Percentiles rank a stretch among this genome's conserved stretches.
Conservation (phyloP, 2,888 invertebrate species). For the Nasonia oneida region DNA sequence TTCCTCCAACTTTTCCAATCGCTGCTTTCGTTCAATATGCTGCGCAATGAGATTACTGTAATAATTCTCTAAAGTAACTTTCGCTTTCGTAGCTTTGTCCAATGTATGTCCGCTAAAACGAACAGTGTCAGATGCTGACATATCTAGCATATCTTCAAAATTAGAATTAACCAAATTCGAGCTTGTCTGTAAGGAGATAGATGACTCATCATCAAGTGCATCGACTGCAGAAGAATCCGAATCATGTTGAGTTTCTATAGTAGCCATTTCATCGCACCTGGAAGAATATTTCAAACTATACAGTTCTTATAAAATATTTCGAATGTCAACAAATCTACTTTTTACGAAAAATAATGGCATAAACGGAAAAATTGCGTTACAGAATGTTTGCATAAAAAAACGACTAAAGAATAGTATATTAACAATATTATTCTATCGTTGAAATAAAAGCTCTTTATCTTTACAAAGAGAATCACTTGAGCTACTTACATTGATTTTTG, state of each 20-base stretch:
- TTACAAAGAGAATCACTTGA: too few species aligned
- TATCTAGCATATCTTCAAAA: conserved; percentile 81
- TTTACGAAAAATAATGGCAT: too few species aligned
- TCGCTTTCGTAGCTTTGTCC: conserved; percentile 99
- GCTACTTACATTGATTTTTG: conserved; percentile 5
- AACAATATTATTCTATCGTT: too few species aligned
- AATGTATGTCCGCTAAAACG: conserved; percentile 98
- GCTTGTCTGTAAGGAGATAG: conserved; percentile 48
- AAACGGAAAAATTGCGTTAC: too few species aligned
- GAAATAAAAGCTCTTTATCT: too few species aligned
- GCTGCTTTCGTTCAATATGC: conserved; percentile 97
- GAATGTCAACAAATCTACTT: too few species aligned
- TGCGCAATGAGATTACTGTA: conserved; percentile 99
- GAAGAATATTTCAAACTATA: background rate
- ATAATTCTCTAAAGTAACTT: conserved; percentile 97
- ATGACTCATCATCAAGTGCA: conserved; percentile 49
- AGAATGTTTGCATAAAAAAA: too few species aligned
- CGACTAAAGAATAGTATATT: too few species aligned
- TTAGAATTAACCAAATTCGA: conserved; percentile 40
- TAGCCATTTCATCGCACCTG: conserved; percentile 54
- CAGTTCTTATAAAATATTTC: background rate
- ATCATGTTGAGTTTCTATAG: conserved; percentile 36
- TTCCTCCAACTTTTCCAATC: conserved; percentile 96
- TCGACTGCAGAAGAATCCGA: conserved; percentile 19
- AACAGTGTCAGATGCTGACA: conserved; percentile 91